These are phyloP conservation scores for Sebastes fasciatus DNA, from an alignment of 2,113 vertebrate genomes.

Conservation along the genomic window DNA sequence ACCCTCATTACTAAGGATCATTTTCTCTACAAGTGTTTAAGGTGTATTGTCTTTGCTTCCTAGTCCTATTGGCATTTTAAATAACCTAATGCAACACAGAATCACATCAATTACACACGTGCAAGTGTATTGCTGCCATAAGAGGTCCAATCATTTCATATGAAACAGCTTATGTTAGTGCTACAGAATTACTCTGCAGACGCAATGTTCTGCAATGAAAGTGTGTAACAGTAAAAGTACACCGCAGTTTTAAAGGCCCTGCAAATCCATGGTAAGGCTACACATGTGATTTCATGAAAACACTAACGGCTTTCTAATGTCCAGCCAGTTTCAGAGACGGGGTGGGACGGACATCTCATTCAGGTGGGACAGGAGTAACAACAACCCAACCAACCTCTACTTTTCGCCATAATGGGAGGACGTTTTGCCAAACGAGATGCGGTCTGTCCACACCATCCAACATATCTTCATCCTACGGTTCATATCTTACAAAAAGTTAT, in stretches of 20 bases:
- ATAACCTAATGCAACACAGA: neutral
- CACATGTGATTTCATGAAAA: neutral
- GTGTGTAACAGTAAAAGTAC: neutral
- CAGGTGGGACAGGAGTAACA: neutral
- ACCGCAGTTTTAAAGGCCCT: neutral
- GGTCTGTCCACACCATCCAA: neutral
- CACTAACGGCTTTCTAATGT: neutral
- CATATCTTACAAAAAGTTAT: too few relatives aligned
- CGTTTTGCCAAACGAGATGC: neutral
- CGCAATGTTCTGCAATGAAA: neutral
- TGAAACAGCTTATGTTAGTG: neutral
- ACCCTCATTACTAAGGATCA: neutral
- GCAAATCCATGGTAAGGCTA: neutral
- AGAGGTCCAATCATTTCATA: neutral
- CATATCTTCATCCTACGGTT: too few relatives aligned
- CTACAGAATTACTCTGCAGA: neutral
- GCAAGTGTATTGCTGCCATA: neutral
- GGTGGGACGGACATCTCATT: neutral
- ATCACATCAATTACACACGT: neutral
- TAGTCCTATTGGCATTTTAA: neutral
- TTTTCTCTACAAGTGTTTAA: neutral
- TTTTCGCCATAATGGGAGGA: neutral
- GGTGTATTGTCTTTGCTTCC: neutral
- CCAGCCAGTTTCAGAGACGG: too few relatives aligned
- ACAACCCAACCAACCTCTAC: neutral